Base-by-base conservation (phyloP, 2,113 vertebrate species). In the Chaenogobius annularis region DNA sequence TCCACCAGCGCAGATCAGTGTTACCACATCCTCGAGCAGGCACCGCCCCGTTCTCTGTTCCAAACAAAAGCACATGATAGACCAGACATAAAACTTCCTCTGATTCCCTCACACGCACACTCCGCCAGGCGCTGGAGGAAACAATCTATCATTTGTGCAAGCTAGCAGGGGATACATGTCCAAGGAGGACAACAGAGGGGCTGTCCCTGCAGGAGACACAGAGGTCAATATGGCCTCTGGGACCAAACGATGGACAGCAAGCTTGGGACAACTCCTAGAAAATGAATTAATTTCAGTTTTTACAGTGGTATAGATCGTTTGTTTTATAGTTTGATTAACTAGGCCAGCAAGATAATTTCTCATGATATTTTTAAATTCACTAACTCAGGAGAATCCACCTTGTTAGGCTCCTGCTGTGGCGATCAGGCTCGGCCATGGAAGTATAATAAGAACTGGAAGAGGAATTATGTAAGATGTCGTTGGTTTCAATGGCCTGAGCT, bases 121-220 rank as follows among this genome's bases (percentile, higher is more conserved):
- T 89, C 84, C 80, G 82, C 79, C 85, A 83, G 86, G 87, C 89
- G 92, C 89, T 81, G 78, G 90, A 91, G 92, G 93, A 40, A 94
- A 93, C 92, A 91, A 93, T 93, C 92, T 91, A 94, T 94, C 37
- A 40, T 40, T 2, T 40, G 37, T 40, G 37, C 37, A 9, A 40
- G 37, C 37, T 6, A 40, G 37, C 37, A 40, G 37, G 7, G 37
- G 37, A 40, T 4, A 31, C 92, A 92, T 91, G 87, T 92, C 90
- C 85, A 91, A 92, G 88, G 88, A 91, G 89, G 92, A 90, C 91
- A 92, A 89, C 85, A 87, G 86, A 92, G 88, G 82, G 82, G 72
- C 82, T 90, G 87, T 87, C 74, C 82, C 87, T 89, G 86, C 81
- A 50, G 86, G 89, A 90, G 82, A 81, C 70, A 89, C 37, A 9